Percentiles rank a stretch among this genome's conserved stretches.
These are phyloP conservation scores for Oncorhynchus gorbuscha DNA, from an alignment of 2,113 vertebrate species.

Conservation along the genomic window DNA sequence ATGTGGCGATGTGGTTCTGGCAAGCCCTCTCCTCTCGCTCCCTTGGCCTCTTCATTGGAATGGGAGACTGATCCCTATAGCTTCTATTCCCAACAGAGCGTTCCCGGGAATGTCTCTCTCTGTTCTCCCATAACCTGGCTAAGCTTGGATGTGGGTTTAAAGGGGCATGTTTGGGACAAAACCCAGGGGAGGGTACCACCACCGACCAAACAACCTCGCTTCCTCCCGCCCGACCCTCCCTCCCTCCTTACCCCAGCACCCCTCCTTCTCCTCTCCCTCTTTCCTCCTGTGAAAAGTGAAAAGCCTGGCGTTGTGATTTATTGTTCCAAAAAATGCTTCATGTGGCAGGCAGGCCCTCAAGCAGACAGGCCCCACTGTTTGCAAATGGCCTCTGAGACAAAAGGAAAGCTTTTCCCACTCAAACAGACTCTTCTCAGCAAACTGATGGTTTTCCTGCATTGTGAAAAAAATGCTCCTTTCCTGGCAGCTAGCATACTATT, in stretches of 20 bases:
- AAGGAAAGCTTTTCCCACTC: slow-evolving; percentile 48
- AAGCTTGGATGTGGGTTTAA: slow-evolving; percentile 60
- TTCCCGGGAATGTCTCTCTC: slow-evolving; percentile 67
- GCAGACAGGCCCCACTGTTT: slow-evolving; percentile 61
- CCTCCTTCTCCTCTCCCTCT: slow-evolving; percentile 17
- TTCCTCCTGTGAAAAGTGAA: slow-evolving; percentile 52
- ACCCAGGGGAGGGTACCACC: slow-evolving; percentile 52
- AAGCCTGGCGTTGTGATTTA: slow-evolving; percentile 66
- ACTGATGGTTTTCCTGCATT: slow-evolving; percentile 24
- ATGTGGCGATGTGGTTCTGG: slow-evolving; percentile 65
- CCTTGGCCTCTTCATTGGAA: slow-evolving; percentile 67
- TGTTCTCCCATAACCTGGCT: slow-evolving; percentile 57
- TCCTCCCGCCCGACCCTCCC: slow-evolving; percentile 23
- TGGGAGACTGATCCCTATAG: slow-evolving; percentile 59
- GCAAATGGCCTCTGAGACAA: slow-evolving; percentile 65
- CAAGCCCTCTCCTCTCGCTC: slow-evolving; percentile 63
- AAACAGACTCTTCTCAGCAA: slow-evolving; percentile 45
- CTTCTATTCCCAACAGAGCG: slow-evolving; percentile 54
- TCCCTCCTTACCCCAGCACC: slow-evolving; percentile 29
- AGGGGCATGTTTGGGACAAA: slow-evolving; percentile 66
- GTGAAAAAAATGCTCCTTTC: neutral
- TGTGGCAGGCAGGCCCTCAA: slow-evolving; percentile 54
- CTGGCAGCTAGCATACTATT: too few relatives aligned
- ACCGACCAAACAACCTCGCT: slow-evolving; percentile 41
- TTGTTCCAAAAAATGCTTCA: slow-evolving; percentile 72